Conservation (phyloP, 2,888 invertebrate genomes). For the Toxonevra muliebris region DNA sequence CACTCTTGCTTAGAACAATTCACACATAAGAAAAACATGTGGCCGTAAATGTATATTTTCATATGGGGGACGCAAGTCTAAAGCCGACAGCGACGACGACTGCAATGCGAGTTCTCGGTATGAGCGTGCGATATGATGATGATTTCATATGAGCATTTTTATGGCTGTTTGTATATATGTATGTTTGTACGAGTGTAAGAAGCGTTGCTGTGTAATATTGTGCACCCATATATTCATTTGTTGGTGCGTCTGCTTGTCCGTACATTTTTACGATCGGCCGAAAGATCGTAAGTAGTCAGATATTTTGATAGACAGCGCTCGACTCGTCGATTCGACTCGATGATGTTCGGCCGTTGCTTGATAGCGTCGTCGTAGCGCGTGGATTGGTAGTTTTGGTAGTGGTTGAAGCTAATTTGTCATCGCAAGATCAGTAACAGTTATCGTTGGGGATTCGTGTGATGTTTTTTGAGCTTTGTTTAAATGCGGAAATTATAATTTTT, state of each 20-base stretch:
- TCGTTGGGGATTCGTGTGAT: conserved; percentile 46
- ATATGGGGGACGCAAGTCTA: no score
- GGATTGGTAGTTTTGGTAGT: conserved; percentile 32
- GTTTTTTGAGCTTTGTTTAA: conserved; percentile 38
- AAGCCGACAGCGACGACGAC: no score
- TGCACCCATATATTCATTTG: not conserved
- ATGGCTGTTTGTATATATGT: no score
- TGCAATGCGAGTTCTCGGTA: no score
- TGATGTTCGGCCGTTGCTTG: conserved; percentile 21
- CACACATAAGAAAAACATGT: no score
- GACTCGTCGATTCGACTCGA: not conserved
- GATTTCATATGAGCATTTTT: no score
- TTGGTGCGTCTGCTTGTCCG: not conserved
- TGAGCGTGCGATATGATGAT: no score
- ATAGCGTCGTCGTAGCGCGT: conserved; percentile 25
- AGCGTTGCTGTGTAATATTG: not conserved
- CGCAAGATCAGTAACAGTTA: conserved; percentile 49
- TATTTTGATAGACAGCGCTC: conserved; percentile 5
- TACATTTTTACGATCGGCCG: not conserved
- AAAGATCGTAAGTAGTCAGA: not conserved
- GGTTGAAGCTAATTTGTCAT: conserved; percentile 49
- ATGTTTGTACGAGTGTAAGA: no score
- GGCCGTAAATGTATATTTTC: no score
- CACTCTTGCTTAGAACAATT: no score
- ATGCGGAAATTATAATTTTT: conserved; percentile 6